Evolutionary conservation across 1,140 invertebrate genomes (phyloP).

Genomic region (Periplaneta americana): DNA sequence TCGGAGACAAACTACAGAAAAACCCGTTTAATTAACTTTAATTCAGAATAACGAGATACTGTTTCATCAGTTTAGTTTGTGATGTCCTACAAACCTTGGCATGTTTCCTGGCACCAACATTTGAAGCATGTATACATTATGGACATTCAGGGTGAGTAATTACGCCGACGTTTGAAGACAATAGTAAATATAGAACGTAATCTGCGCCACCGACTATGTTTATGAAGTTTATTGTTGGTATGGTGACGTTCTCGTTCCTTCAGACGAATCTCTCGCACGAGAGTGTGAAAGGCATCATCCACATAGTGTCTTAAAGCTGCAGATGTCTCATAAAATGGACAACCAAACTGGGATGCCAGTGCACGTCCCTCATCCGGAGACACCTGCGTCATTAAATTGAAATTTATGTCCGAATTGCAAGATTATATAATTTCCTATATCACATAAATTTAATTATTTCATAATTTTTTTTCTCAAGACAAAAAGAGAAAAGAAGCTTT

Average conservation of each 20-base stretch:
- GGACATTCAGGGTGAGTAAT: slow-evolving; percentile 31
- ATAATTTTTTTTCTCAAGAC: neutral
- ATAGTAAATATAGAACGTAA: slow-evolving; percentile 72
- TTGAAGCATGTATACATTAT: neutral
- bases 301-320: slow-evolving; percentile 96
- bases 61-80: neutral
- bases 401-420: too few species aligned
- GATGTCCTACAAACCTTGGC: neutral
- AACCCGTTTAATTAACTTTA: neutral
- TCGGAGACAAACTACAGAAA: neutral
- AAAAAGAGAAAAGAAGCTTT: neutral
- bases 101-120: slow-evolving; percentile 14
- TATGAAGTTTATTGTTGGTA: slow-evolving; percentile 32
- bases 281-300: slow-evolving; percentile 97
- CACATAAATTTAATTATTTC: neutral
- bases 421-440: too few species aligned
- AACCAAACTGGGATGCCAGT: slow-evolving; percentile 87
- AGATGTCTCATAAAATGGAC: slow-evolving; percentile 98
- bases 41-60: neutral
- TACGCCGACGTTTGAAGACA: slow-evolving; percentile 60
- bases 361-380: slow-evolving; percentile 63
- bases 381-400: slow-evolving; percentile 1
- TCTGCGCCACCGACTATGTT: slow-evolving; percentile 69
- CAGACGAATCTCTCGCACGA: slow-evolving; percentile 85
- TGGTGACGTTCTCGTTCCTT: slow-evolving; percentile 35